Percentiles rank a stretch among this genome's conserved stretches.
phyloP scores from a whole-genome alignment of 1,140 invertebrate species.

The Brachionus manjavacas region DNA sequence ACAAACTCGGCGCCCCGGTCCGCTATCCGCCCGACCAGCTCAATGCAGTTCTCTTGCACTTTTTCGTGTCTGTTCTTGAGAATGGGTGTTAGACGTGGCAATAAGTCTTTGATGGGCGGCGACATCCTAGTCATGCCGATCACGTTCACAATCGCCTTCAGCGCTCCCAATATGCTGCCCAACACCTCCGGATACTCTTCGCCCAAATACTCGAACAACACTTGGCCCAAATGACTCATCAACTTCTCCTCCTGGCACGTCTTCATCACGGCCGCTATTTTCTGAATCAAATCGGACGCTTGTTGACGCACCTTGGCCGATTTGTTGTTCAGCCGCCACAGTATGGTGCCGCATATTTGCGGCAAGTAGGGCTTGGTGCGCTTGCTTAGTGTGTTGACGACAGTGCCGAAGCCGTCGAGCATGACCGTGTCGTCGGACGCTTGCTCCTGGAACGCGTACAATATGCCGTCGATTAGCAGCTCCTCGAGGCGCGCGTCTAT shows the following conservation, averaged over 20 bases:
- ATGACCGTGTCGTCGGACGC: conserved; percentile 99
- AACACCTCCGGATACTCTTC: conserved; percentile 99
- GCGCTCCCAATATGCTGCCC: conserved; percentile 91
- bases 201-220: conserved; percentile 97
- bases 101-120: conserved; percentile 95
- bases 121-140: conserved; percentile 99
- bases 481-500: conserved; percentile 96
- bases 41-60: conserved; percentile 99
- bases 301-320: conserved; percentile 98
- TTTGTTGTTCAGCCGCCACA: conserved; percentile 99
- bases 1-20: conserved; percentile 99
- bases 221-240: conserved; percentile 98
- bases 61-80: conserved; percentile 75
- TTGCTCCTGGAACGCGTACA: conserved; percentile 99
- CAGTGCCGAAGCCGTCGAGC: conserved; percentile 97
- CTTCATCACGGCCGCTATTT: conserved; percentile 98
- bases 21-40: conserved; percentile 94
- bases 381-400: conserved; percentile 93
- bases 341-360: conserved; percentile 98
- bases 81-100: conserved; percentile 93
- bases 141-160: conserved; percentile 98
- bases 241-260: conserved; percentile 88
- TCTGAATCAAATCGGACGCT: conserved; percentile 94
- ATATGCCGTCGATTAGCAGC: conserved; percentile 95
- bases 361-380: conserved; percentile 95